Evolutionary conservation across 2,113 vertebrate genomes (phyloP), one percentile per base, ranked within the genome.

Genomic region (Datnioides undecimradiatus): DNA sequence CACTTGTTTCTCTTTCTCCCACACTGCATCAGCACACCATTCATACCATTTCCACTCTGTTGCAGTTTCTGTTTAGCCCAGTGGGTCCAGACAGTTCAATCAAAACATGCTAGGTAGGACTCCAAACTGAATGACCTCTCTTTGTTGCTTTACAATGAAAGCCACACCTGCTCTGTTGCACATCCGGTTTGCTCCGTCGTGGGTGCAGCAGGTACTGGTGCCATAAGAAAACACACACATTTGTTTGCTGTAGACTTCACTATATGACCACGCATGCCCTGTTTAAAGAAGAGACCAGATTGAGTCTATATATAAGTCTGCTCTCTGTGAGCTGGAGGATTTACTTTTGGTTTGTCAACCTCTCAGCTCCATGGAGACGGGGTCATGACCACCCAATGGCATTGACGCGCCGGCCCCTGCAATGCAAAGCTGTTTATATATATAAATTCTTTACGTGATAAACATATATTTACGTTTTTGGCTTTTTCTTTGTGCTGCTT

Each of bases 271-370:
- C 83, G 73, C 69, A 63, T 17, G 55, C 38, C 73, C 76, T 2
- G 38, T 69, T 76, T 79, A 74, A 75, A 80, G 79, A 64, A 69
- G 80, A 54, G 63, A 81, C 74, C 89, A 87, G 88, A 89, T 76
- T 91, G 80, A 70, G 86, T 88, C 84, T 83, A 80, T 69, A 84
- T 77, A 79, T 87, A 77, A 76, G 70, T 82, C 65, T 85, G 74
- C 73, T 85, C 59, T 74, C 64, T 80, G 71, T 80, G 82, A 90
- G 83, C 83, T 31, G 49, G 17, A 33, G 83, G 87, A 86, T 88
- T 90, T 90, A 76, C 78, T 85, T 82, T 76, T 59, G 80, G 87
- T 87, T 93, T 90, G 84, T 90, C 80, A 68, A 64, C 78, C 75
- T 74, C 84, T 86, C 59, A 59, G 60, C n/a, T 3, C 77, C 79